Conservation (phyloP, 2,113 vertebrate species). For the Amazona guildingii region DNA sequence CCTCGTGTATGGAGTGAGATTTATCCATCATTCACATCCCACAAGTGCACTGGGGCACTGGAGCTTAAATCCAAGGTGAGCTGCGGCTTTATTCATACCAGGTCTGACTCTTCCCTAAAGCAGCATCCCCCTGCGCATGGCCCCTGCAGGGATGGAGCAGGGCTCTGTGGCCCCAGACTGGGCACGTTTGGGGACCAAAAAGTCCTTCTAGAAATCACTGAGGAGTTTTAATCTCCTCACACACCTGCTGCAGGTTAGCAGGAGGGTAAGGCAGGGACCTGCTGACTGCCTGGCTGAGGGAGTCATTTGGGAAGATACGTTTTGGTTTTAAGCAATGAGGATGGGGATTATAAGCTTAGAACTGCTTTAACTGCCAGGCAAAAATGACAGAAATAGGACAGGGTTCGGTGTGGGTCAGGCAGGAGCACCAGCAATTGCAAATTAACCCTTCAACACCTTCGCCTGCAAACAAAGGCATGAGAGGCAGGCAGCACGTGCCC, state of each 20-base stretch:
- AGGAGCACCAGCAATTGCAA: not conserved
- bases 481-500: not conserved
- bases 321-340: conserved; percentile 2
- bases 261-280: not conserved
- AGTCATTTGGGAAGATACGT: not conserved
- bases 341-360: conserved; percentile 54
- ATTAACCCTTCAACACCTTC: not conserved
- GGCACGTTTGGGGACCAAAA: not conserved
- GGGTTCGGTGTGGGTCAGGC: not conserved
- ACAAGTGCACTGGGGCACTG: not conserved
- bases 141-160: not conserved
- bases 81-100: not conserved
- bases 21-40: not conserved
- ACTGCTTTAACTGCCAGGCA: conserved; percentile 24
- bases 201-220: not conserved
- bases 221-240: not conserved
- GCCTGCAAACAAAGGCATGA: not conserved
- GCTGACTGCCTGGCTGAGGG: not conserved
- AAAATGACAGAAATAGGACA: conserved; percentile 44
- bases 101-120: not conserved
- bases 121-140: not conserved
- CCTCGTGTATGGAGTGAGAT: rapidly evolving
- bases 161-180: not conserved
- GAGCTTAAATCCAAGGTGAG: not conserved
- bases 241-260: not conserved